Base-by-base conservation (phyloP, 2,113 vertebrate species). In the Panthera leo region DNA sequence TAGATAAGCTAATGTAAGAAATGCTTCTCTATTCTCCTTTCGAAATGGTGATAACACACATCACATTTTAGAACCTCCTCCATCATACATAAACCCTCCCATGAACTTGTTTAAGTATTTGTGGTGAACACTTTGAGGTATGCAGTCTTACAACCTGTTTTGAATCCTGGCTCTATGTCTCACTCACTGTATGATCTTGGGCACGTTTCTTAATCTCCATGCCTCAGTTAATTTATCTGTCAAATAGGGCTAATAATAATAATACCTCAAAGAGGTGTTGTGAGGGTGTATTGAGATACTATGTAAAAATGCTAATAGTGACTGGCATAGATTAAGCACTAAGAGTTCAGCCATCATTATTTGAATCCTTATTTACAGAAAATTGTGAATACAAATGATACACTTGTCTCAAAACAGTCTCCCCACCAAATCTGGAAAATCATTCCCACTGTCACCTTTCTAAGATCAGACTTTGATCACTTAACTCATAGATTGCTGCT, bases 211-310 rank as follows among this genome's bases (percentile, higher is more conserved):
- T 71, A 71, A 88, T 85, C 25, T 94, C 85, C 85, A 75, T 71
- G 58, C 85, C 68, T 95, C 76, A 55, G 70, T 90, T 93, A 91
- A 89, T 78, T 95, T 90, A 88, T 91, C 95, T 95, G 95, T 82
- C 61, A 83, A 95, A 86, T 94, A 73, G 89, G n/a, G 29, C 61
- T 71, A 93, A 95, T 94, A 73, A 75, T 94, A 73, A 75, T 34
- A 85, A 36, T 21, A 90, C 36, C 94, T 94, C 86, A 93, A 80
- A 92, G 85, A 19, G 5, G 14, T 42, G n/a, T 14, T 65, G 2
- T 45, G 42, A 65, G 42, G 63, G 51, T 27, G 31, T 82, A 68
- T 0, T 31, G 39, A 80, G 83, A 79, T 70, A 68, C 23, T 15
- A 5, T 13, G 2, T 34, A 85, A 89, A 89, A 87, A 85, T 71